Conservation (phyloP, 1,140 invertebrate genomes). For the Ephestia elutella region DNA sequence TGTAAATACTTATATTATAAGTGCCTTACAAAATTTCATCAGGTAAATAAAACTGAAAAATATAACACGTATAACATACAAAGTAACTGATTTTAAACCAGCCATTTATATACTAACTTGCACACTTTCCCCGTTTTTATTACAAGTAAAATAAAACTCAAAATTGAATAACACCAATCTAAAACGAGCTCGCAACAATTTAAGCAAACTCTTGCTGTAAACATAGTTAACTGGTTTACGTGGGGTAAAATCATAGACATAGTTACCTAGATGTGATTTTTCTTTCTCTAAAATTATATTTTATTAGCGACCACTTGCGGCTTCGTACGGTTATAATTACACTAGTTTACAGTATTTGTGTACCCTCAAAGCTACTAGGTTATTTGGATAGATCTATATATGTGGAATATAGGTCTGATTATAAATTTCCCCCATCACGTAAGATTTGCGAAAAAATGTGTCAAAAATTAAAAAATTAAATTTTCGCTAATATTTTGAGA, state of each 20-base stretch:
- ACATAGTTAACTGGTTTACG: constrained; percentile 2
- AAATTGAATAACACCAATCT: constrained; percentile 12
- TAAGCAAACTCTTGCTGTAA: constrained; percentile 7
- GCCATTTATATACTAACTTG: background rate
- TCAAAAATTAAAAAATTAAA: too few species aligned
- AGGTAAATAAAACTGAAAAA: background rate
- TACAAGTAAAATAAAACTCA: constrained; percentile 1
- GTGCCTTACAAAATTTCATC: too few species aligned
- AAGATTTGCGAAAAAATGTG: too few species aligned
- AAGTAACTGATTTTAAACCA: background rate
- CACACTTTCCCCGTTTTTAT: background rate
- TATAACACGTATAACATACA: background rate
- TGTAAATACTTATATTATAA: too few species aligned
- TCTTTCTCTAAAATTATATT: background rate
- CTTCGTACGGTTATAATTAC: too few species aligned
- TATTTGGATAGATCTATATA: too few species aligned
- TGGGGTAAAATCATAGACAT: background rate
- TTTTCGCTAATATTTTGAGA: too few species aligned
- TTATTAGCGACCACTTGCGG: too few species aligned
- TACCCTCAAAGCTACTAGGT: too few species aligned
- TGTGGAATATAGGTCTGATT: too few species aligned
- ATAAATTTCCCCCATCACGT: too few species aligned
- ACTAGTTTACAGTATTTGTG: too few species aligned
- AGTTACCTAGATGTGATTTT: background rate
- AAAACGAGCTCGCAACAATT: constrained; percentile 7